Base-by-base conservation (phyloP, 2,113 vertebrate species). In the Platanista minor region DNA sequence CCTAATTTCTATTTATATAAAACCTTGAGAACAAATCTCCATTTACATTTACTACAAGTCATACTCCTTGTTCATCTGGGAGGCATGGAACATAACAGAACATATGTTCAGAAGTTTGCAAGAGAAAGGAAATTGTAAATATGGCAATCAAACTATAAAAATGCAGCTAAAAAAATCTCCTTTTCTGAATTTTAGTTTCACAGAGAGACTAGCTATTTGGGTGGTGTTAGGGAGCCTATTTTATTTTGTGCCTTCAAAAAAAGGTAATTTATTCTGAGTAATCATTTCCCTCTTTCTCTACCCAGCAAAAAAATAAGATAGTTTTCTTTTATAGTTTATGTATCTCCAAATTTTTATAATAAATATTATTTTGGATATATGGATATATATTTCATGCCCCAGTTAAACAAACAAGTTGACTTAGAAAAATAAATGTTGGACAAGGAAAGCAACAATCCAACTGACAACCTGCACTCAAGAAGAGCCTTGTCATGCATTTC, bases 61-160 rank as follows among this genome's bases (percentile, higher is more conserved):
- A 64, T 89, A 83, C 18, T 57, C 52, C 31, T 80, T 75, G 29
- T 94, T 94, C 74, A 96, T 83, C 86, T 93, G 82, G 82, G 89
- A 97, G 71, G 31, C 31, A 62, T 72, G 41, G 61, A 86, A 62
- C n/a, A 85, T 61, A 95, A 54, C 57, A 92, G 66, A 96, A 39
- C 66, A 94, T 92, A 95, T 94, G 85, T 78, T 97, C 85, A 91
- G 23, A 96, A 86, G 78, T 78, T 95, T 67, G 97, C n/a, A 78
- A 20, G 86, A 84, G 61, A 82, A 87, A 84, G 23, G 25, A 95
- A 90, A 80, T 52, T 83, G 33, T 74, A 83, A 93, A 94, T n/a
- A 72, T 59, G 62, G 13, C 27, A 92, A 85, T 84, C 52, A 86
- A 64, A 86, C 10, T 39, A 43, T 59, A 86, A 87, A 85, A 94